Percentiles rank a stretch among this genome's conserved stretches.
Evolutionary conservation across 2,797 vertebrate species (phyloP).

Genomic region (Tachyglossus aculeatus): DNA sequence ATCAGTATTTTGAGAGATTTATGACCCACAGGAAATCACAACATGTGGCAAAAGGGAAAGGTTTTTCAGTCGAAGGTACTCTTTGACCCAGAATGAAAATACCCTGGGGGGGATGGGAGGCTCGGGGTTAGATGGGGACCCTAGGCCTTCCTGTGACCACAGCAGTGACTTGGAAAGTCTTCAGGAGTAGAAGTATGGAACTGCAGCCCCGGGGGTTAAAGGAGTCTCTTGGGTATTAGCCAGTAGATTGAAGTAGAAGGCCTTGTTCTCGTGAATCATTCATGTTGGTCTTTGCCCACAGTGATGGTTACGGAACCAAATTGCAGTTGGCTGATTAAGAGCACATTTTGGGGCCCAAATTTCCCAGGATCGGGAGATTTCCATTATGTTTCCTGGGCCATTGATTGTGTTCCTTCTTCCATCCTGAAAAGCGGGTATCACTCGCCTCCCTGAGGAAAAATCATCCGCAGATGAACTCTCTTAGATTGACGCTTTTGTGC

Average conservation of each 20-base stretch:
- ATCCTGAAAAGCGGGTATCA: neutral
- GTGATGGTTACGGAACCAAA: neutral
- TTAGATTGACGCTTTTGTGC: conserved; percentile 26
- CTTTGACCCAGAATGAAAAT: neutral
- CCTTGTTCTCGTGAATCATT: conserved; percentile 1
- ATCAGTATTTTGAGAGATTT: neutral
- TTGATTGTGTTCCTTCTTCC: neutral
- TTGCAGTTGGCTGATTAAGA: neutral
- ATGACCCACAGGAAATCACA: neutral
- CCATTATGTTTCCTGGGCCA: too few relatives aligned
- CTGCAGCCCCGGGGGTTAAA: neutral
- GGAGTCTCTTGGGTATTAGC: too few relatives aligned
- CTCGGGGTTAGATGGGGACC: neutral
- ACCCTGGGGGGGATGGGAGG: neutral
- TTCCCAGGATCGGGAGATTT: neutral
- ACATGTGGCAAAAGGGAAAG: neutral
- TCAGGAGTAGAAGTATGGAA: neutral
- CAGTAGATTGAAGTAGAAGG: too few relatives aligned
- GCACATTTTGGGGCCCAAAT: conserved; percentile 1
- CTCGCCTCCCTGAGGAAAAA: neutral
- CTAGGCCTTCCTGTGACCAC: neutral
- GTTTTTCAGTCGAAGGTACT: neutral
- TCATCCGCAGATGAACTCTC: conserved; percentile 8
- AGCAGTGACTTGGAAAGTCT: neutral
- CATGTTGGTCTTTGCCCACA: neutral